Percentiles rank a stretch among this genome's conserved stretches.
Evolutionary conservation across 2,888 invertebrate species (phyloP).

Genomic region (Callyntrura guangdongensis): DNA sequence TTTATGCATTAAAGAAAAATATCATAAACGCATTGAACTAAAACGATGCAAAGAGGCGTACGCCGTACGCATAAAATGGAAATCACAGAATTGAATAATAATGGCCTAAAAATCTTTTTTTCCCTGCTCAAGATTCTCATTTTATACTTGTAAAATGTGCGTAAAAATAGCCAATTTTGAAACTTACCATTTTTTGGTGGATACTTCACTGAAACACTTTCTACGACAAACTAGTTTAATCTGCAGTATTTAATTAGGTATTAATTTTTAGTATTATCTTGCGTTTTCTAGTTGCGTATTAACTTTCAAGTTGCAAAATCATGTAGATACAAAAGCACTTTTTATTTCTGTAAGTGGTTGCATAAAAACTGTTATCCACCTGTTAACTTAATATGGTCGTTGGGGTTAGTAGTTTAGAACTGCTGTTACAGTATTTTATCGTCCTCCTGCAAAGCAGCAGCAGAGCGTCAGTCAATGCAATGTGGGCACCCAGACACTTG

Average conservation of each 20-base stretch:
- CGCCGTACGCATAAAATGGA: too few species aligned
- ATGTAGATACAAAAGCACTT: neutral
- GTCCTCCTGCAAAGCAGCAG: slow-evolving; percentile 35
- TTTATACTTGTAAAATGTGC: neutral
- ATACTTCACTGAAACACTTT: neutral
- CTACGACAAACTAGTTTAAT: neutral
- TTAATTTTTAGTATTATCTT: neutral
- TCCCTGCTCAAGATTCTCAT: too few species aligned
- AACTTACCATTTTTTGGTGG: slow-evolving; percentile 26
- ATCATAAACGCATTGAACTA: too few species aligned
- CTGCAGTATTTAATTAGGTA: too few species aligned
- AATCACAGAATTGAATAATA: too few species aligned
- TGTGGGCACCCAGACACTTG: slow-evolving; percentile 13
- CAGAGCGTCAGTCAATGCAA: slow-evolving; percentile 36
- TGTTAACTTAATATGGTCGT: slow-evolving; percentile 19
- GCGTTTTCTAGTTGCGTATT: too few species aligned
- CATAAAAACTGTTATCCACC: slow-evolving; percentile 9
- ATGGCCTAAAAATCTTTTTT: too few species aligned
- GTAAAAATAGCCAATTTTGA: slow-evolving; percentile 1
- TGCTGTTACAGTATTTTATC: slow-evolving; percentile 38
- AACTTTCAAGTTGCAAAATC: neutral
- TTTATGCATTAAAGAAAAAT: neutral
- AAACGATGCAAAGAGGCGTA: too few species aligned
- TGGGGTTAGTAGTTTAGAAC: slow-evolving; percentile 42
- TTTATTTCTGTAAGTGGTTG: neutral